phyloP scores from a whole-genome alignment of 2,797 vertebrate genomes.

The Lophotriccus pileatus region DNA sequence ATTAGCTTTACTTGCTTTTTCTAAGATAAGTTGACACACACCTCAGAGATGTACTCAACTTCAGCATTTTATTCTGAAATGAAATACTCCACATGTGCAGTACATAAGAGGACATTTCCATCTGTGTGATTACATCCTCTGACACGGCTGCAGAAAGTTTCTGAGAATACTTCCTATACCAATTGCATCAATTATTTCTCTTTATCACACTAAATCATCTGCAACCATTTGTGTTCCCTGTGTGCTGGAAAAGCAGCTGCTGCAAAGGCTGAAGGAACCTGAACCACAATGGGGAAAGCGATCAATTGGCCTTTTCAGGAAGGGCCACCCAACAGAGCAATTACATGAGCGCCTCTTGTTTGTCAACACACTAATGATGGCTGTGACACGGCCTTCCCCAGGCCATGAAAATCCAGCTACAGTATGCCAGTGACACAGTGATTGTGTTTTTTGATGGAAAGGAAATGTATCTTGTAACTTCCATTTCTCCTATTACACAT shows the following conservation, averaged over 20 bases:
- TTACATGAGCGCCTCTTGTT: not conserved
- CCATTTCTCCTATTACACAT: rapidly evolving
- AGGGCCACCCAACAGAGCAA: not conserved
- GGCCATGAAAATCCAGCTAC: not conserved
- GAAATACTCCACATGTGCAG: not conserved
- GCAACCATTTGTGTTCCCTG: not conserved
- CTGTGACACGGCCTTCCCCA: not conserved
- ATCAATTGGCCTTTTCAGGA: not conserved
- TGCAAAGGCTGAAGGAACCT: not conserved
- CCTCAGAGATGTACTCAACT: rapidly evolving
- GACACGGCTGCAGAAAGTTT: not conserved
- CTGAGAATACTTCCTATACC: not conserved
- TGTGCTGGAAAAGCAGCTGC: not conserved
- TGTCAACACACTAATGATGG: rapidly evolving
- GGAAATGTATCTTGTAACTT: not conserved
- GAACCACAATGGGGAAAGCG: rapidly evolving
- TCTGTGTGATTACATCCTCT: rapidly evolving
- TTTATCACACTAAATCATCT: not conserved
- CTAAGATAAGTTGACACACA: not conserved
- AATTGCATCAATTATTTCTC: not conserved
- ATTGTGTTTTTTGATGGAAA: not conserved
- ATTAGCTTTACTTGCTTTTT: not conserved
- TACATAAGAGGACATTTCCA: not conserved
- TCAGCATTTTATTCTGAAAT: not conserved
- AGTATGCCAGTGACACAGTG: not conserved